Conservation (phyloP, 2,113 vertebrate species). For the Cranoglanis bouderius region DNA sequence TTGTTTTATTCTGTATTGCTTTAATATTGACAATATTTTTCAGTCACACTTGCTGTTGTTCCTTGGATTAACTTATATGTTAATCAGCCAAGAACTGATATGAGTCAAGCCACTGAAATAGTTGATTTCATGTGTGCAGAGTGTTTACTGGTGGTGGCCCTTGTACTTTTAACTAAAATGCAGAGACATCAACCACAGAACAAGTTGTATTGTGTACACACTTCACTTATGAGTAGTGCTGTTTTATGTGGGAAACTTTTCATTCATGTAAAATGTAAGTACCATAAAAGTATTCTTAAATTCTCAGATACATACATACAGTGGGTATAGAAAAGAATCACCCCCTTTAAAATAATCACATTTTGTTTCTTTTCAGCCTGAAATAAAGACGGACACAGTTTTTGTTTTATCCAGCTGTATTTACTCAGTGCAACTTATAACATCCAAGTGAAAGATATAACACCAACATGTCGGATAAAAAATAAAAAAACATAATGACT, state of each 20-base stretch:
- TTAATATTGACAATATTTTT: neutral
- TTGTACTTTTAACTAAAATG: neutral
- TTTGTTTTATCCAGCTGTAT: no score
- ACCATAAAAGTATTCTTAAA: neutral
- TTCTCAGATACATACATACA: no score
- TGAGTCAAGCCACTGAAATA: neutral
- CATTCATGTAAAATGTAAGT: neutral
- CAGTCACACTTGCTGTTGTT: neutral
- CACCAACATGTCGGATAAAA: no score
- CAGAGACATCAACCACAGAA: neutral
- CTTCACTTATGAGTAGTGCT: neutral
- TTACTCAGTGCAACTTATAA: no score
- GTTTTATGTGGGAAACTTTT: neutral
- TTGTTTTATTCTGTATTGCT: neutral
- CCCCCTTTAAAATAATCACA: no score
- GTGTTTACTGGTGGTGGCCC: neutral
- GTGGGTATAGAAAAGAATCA: no score
- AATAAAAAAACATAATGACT: no score
- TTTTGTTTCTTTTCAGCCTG: no score
- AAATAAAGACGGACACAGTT: no score
- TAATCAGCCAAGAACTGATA: neutral
- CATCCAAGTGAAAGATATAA: no score
- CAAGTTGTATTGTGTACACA: neutral
- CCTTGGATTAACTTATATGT: neutral
- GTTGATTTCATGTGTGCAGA: neutral